Evolutionary conservation across 2,888 invertebrate genomes (phyloP), one percentile per base, ranked within the genome.

Genomic region (Pemphredon lugubris): DNA sequence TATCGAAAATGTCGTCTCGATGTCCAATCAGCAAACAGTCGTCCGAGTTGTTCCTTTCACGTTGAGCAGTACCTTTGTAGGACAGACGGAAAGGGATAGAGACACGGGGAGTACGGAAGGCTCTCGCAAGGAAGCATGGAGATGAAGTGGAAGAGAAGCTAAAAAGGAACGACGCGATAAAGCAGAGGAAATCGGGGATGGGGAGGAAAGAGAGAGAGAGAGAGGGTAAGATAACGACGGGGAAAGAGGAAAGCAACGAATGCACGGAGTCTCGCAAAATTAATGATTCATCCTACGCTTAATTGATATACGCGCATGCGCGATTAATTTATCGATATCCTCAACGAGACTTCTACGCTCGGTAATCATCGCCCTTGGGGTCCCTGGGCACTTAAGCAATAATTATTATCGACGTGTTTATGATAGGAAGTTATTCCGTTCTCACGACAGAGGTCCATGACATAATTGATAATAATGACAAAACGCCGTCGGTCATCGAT

Each of bases 241-340:
- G 21, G 39, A 37, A 37, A 21, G 5, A 21, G 45, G 16, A 16
- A 14, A 23, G 54, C 44, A 55, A 23, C 48, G 54, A 37, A 11
- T 37, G 34, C 53, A 32, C 32, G 51, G 40, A 20, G 39, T 45
- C 45, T 51, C 59, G 47, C 61, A 65, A 72, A n/a, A 82, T 79
- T 79, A 81, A 79, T 76, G 76, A 81, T 74, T 78, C 69, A 70
- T 81, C 69, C 68, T 70, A 59, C 65, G 75, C 73, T 77, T 84
- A 84, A 84, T 81, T 82, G 77, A 84, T 84, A 81, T 77, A 80
- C 71, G 65, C 70, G 74, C 67, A 58, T 48, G 55, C 60, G 39
- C 73, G 74, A 84, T 84, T 83, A 84, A 84, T 84, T 83, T 84
- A 83, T 84, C 74, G 81, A 79, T 79, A 74, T 70, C 55, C 68